Evolutionary conservation across 2,113 vertebrate genomes (phyloP).

Genomic region (Varanus salvator): DNA sequence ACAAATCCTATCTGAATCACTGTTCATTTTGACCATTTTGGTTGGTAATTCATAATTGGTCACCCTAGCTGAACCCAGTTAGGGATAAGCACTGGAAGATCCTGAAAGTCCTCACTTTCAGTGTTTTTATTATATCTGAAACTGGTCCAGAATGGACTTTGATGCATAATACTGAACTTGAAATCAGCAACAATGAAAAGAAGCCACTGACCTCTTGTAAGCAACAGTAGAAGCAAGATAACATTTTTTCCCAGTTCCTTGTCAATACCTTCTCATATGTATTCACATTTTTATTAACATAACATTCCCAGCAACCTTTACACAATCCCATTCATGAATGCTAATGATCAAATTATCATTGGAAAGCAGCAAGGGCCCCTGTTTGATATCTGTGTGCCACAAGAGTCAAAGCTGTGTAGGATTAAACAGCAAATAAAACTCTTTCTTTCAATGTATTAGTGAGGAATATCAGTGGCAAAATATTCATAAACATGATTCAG

Average conservation of each 20-base stretch:
- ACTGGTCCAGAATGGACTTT: background rate
- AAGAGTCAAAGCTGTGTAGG: background rate
- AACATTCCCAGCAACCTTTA: background rate
- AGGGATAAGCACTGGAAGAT: background rate
- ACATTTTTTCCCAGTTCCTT: background rate
- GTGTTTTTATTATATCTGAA: background rate
- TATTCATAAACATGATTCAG: background rate
- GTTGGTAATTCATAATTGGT: too few species aligned
- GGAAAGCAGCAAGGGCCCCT: background rate
- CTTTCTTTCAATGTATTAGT: background rate
- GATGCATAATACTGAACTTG: background rate
- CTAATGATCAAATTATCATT: conserved; percentile 7
- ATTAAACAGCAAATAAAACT: background rate
- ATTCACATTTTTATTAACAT: conserved; percentile 14
- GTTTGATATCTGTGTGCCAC: background rate
- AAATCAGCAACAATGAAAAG: background rate
- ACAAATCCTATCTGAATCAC: too few species aligned
- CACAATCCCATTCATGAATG: background rate
- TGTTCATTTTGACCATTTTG: too few species aligned
- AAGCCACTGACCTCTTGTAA: background rate
- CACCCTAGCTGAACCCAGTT: background rate
- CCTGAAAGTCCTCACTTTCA: too few species aligned
- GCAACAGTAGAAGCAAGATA: background rate
- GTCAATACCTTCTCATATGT: background rate
- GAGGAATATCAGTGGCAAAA: conserved; percentile 9